Base-by-base conservation (phyloP, 2,888 invertebrate species). In the Pyralis farinalis region DNA sequence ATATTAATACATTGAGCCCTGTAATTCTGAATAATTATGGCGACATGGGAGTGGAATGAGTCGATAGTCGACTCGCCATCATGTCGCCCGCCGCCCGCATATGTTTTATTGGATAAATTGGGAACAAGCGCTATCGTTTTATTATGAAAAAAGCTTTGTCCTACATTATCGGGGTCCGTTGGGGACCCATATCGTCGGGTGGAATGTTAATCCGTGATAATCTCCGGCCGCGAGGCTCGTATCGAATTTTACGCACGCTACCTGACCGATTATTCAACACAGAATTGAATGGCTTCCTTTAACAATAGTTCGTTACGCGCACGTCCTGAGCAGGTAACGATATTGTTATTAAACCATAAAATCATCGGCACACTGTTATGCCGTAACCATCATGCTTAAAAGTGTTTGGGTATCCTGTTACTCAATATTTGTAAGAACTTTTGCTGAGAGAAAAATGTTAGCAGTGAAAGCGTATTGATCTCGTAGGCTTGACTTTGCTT, bases 171-270 rank as follows among this genome's bases (percentile, higher is more conserved):
- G 58, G 55, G 55, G 57, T 61, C 55, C 53, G 55, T 60, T 59
- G 55, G 64, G 66, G 71, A 59, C 62, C 65, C 65, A 54, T 56
- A 62, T 63, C 52, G 60, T 55, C 58, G 58, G 63, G 67, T 55
- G 86, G 87, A 87, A 88, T 87, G 72, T 86, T 85, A 87, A 87
- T 83, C 83, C 65, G 65, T 72, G 84, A 84, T 87, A 74, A 87
- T 86, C 87, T 79, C 61, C 55, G 54, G 55, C 65, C 56, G 59
- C 57, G 67, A 67, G 60, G 63, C 68, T 74, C 67, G 75, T 74
- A 78, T 83, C 76, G 70, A 77, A 79, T 81, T 83, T 79, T 81
- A 82, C 79, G 77, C 79, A 81, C 74, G 76, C 80, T 86, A 85
- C 85, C 86, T 86, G 85, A 74, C 66, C 71, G 71, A 68, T 69